A percentile compares a stretch with the other conserved stretches of the same genome.
Conservation (phyloP, 2,888 invertebrate genomes). For the Latrodectus elegans region DNA sequence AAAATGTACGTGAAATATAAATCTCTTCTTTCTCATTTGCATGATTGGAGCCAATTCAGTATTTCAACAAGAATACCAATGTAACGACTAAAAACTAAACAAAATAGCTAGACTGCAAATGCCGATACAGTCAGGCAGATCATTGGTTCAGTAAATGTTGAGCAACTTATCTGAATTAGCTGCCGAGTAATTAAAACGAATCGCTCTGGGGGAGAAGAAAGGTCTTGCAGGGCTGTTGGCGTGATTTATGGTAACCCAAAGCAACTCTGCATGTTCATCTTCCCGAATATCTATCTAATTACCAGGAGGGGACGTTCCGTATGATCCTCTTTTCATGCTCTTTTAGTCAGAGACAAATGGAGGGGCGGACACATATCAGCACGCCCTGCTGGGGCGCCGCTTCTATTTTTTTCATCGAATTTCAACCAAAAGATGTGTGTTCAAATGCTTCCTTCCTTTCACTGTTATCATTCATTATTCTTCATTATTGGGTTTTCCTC, state of each 20-base stretch:
- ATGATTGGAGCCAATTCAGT: no score
- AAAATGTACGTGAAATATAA: no score
- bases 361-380: constrained; percentile 44
- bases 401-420: constrained; percentile 5
- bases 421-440: neutral
- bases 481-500: constrained; percentile 48
- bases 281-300: constrained; percentile 55
- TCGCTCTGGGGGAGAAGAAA: constrained; percentile 4
- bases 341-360: constrained; percentile 25
- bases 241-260: constrained; percentile 43
- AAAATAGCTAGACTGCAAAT: no score
- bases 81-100: no score
- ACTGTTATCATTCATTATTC: constrained; percentile 44
- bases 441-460: constrained; percentile 13
- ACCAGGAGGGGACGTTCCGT: constrained; percentile 3
- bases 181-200: constrained; percentile 53
- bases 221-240: constrained; percentile 18
- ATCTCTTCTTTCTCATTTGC: no score
- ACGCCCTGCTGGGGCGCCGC: constrained; percentile 28
- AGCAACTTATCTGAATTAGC: neutral
- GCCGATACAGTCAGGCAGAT: no score
- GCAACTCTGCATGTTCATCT: constrained; percentile 40
- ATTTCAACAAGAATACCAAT: no score
- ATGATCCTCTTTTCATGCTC: constrained; percentile 16
- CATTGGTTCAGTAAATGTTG: neutral